A percentile compares a stretch with the other conserved stretches of the same genome.
Conservation (phyloP, 2,113 vertebrate genomes). For the Orycteropus afer region DNA sequence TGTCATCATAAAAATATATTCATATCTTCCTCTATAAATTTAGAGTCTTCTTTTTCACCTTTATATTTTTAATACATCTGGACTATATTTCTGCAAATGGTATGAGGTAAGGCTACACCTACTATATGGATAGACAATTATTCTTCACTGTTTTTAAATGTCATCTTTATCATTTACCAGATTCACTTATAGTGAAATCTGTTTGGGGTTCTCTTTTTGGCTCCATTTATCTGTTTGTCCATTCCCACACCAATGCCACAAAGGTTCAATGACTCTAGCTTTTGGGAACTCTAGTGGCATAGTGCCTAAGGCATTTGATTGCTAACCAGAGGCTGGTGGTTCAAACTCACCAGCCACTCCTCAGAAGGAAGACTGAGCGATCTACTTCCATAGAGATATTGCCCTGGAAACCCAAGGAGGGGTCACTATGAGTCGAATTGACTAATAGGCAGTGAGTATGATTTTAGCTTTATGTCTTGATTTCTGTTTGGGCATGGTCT, state of each 20-base stretch:
- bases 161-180: not conserved
- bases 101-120: not conserved
- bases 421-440: too few relatives aligned
- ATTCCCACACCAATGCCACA: not conserved
- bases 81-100: conserved; percentile 33
- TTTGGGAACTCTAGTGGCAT: too few relatives aligned
- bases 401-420: too few relatives aligned
- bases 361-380: too few relatives aligned
- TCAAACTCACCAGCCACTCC: too few relatives aligned
- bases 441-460: too few relatives aligned
- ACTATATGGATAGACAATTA: not conserved
- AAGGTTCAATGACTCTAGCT: not conserved
- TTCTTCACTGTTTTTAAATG: not conserved
- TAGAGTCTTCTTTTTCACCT: not conserved
- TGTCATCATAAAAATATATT: conserved; percentile 16
- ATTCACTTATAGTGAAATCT: not conserved
- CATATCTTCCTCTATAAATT: conserved; percentile 30
- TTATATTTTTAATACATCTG: conserved; percentile 11
- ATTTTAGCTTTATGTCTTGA: not conserved
- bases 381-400: too few relatives aligned
- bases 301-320: too few relatives aligned
- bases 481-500: not conserved
- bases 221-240: not conserved
- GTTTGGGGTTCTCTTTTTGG: not conserved
- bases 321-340: too few relatives aligned